These are phyloP conservation scores for Pteropus rufus DNA, from an alignment of 2,797 vertebrate genomes.

Conservation along the genomic window DNA sequence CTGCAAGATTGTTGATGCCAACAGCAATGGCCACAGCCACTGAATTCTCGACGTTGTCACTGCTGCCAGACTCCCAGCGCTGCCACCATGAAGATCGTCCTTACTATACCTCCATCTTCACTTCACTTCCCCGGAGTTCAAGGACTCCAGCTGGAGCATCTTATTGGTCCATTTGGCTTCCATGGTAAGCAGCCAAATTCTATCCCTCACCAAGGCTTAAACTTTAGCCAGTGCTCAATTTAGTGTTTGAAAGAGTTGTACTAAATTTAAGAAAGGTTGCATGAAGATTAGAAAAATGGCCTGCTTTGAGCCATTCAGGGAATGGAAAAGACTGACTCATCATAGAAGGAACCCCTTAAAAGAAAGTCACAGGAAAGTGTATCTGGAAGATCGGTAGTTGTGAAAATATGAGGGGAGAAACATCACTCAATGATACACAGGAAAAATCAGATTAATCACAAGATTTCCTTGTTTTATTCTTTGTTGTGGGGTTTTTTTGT, in stretches of 20 bases:
- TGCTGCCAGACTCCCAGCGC: neutral
- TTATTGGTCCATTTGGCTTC: neutral
- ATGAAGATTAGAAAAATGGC: neutral
- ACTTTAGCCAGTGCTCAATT: neutral
- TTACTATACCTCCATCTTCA: neutral
- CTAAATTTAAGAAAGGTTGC: neutral
- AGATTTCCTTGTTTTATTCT: neutral
- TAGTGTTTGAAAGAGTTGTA: neutral
- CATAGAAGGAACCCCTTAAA: neutral
- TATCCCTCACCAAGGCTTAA: neutral
- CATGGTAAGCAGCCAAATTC: neutral
- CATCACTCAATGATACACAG: neutral
- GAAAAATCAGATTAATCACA: neutral
- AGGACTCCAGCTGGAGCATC: neutral
- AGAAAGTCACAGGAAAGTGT: neutral
- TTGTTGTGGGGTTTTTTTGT: neutral
- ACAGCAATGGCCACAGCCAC: accelerated
- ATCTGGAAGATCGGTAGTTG: neutral
- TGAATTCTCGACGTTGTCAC: neutral
- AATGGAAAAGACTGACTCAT: neutral
- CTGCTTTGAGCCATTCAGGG: neutral
- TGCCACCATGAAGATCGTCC: neutral
- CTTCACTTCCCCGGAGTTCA: neutral
- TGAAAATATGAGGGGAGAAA: neutral
- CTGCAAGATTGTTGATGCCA: accelerated